These are phyloP conservation scores for Zoroaster sp. DNA, from an alignment of 53 echinoderm and acorn worm genomes.

Conservation along the genomic window DNA sequence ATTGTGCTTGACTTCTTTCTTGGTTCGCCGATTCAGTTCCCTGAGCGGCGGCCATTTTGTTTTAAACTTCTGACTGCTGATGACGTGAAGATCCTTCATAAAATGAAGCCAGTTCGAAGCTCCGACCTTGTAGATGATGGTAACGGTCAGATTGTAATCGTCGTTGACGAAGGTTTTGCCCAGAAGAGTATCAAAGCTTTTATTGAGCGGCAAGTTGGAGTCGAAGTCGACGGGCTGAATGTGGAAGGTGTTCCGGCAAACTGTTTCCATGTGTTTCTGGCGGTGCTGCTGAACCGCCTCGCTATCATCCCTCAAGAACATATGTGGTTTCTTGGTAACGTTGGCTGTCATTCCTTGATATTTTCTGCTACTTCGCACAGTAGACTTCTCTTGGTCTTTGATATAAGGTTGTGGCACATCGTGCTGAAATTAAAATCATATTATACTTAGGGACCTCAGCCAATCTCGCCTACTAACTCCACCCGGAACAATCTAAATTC, in stretches of 20 bases:
- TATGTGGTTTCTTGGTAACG: neutral
- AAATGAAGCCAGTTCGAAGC: constrained; percentile 38
- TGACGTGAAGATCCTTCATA: neutral
- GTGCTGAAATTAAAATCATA: too few species aligned
- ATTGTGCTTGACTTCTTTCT: neutral
- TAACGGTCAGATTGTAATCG: constrained; percentile 19
- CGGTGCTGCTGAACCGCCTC: neutral
- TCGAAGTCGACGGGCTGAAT: neutral
- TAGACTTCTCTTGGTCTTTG: too few species aligned
- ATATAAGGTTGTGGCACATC: too few species aligned
- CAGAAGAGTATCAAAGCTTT: neutral
- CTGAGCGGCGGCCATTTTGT: neutral
- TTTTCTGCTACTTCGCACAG: too few species aligned
- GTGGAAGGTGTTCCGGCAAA: neutral
- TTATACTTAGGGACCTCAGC: too few species aligned
- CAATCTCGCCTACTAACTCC: too few species aligned
- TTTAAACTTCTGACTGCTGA: neutral
- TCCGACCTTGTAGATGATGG: constrained; percentile 11
- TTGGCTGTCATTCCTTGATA: neutral
- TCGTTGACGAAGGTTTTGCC: constrained; percentile 10
- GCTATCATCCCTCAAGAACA: neutral
- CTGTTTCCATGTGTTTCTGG: neutral
- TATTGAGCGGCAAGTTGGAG: neutral
- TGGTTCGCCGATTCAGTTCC: neutral
- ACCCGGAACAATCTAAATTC: too few species aligned